Percentiles rank a stretch among this genome's conserved stretches.
Evolutionary conservation across 2,888 invertebrate species (phyloP).

Genomic region (Drosophila testacea): DNA sequence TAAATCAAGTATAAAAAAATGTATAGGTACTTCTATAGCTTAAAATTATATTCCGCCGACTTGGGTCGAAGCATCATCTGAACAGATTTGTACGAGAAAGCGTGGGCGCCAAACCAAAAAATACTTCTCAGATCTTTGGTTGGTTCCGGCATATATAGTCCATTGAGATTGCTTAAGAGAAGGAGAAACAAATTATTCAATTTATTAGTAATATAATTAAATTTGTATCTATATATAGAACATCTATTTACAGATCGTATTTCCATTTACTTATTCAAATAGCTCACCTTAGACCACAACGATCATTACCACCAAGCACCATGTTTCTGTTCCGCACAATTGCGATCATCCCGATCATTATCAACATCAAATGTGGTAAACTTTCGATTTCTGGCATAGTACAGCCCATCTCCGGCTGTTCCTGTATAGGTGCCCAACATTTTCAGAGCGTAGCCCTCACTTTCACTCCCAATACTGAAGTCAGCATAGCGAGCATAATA

Average conservation of each 20-base stretch:
- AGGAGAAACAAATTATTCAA: not conserved
- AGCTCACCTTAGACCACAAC: conserved; percentile 19
- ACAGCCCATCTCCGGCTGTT: conserved; percentile 9
- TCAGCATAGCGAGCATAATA: conserved; percentile 16
- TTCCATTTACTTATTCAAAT: not conserved
- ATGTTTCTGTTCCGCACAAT: conserved; percentile 8
- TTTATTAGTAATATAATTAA: not conserved
- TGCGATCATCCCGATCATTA: conserved; percentile 9
- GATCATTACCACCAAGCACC: conserved; percentile 30
- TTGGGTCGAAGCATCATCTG: conserved; percentile 17
- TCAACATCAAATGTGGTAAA: conserved; percentile 17
- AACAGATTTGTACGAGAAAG: not conserved
- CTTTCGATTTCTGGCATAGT: not conserved
- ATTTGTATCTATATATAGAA: not conserved
- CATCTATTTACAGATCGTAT: not conserved
- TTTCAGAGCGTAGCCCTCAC: conserved; percentile 3
- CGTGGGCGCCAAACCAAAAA: not conserved
- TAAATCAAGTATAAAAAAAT: too few species aligned
- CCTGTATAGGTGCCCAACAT: conserved; percentile 7
- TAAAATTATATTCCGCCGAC: not conserved
- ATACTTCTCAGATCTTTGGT: not conserved
- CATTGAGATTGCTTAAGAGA: conserved; percentile 11
- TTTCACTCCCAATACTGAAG: conserved; percentile 8
- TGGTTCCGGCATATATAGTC: not conserved
- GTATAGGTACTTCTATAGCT: too few species aligned